Evolutionary conservation across 2,888 invertebrate genomes (phyloP).

Genomic region (Harmothoe impar): DNA sequence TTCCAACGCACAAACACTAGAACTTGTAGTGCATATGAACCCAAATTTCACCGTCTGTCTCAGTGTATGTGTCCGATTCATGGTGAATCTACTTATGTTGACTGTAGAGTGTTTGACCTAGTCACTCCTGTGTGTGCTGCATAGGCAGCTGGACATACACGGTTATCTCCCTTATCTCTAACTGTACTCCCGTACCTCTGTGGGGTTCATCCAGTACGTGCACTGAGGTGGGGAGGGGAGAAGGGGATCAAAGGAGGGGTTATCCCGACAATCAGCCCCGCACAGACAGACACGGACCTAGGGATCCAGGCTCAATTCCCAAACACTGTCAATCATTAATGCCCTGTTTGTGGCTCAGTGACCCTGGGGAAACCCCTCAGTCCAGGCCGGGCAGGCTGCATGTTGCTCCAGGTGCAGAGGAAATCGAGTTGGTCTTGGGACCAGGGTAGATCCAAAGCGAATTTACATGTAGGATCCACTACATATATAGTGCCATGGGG

Average conservation of each 20-base stretch:
- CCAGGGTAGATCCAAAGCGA: no score
- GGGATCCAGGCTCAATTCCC: conserved; percentile 7
- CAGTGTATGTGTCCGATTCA: no score
- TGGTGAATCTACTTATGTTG: no score
- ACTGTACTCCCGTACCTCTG: background rate
- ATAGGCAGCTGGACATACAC: no score
- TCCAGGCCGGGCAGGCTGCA: background rate
- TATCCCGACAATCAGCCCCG: background rate
- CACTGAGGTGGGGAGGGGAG: background rate
- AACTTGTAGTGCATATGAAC: no score
- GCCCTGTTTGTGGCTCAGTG: background rate
- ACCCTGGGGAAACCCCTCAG: conserved; percentile 17
- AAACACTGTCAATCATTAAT: conserved; percentile 28
- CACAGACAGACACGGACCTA: background rate
- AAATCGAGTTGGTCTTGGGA: no score
- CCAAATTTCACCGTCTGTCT: no score
- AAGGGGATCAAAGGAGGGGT: background rate
- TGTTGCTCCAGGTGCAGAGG: no score
- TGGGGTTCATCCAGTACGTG: background rate
- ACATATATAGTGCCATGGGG: no score
- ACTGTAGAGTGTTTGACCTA: background rate
- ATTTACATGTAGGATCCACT: no score
- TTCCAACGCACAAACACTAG: no score
- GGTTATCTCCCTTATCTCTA: background rate
- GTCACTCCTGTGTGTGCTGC: background rate